Base-by-base conservation (phyloP, 2,888 invertebrate species). In the Leucozona laternaria region DNA sequence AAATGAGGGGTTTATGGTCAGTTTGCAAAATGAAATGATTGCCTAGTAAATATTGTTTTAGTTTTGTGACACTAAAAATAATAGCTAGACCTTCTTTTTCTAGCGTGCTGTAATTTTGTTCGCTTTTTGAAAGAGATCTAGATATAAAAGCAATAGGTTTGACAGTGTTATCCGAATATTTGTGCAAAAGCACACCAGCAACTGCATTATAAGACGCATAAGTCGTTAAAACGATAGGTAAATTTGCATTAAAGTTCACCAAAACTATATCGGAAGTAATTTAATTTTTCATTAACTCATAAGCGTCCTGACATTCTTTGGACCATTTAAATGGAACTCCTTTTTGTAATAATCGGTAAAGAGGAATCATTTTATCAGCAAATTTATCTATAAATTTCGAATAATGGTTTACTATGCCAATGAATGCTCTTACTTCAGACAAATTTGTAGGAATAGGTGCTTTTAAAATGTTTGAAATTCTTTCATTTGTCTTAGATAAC, bases 171-270 rank as follows among this genome's bases (percentile, higher is more conserved):
- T 66, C 45, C 0, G n/a, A 31, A 25, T 20, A 70, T 28, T 50
- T 20, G 8, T 31, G 81, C 20, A n/a, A 73, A 22, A 68, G 40
- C n/a, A 73, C 50, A 20, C 66, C 79, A 0, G 53, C 79, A 15
- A 73, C 8, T 58, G 55, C 70, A 20, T 7, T 43, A 31, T 45
- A 71, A 13, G 45, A 62, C 45, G 79, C 73, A 68, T 80, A 60
- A 8, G 79, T 79, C 7, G 76, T 62, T 31, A 81, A 48, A 43
- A 76, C 11, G 11, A 57, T 75, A 0, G 70, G 68, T 3, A 75
- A 20, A 11, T 55, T 50, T 7, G 64, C 20, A 62, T 81, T 76
- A 53, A 76, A 81, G 43, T 81, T 76, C 8, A 57, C 60, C 28
- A 71, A 45, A 25, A 76, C 17, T 11, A 76, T 62, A 15, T 81